phyloP scores from a whole-genome alignment of 53 echinoderm and acorn worm genomes.

The Henricia sp. region DNA sequence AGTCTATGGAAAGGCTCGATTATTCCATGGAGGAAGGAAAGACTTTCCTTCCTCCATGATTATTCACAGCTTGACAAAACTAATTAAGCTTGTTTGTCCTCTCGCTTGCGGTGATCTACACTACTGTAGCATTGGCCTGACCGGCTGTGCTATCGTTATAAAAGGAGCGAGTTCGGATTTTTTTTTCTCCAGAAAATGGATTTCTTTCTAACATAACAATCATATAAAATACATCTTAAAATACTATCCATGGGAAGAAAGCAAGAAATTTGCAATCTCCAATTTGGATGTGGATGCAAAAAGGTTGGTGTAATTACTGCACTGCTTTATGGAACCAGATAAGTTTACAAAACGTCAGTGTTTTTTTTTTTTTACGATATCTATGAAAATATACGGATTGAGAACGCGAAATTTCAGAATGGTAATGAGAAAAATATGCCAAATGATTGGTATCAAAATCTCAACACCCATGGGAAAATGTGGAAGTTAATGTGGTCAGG shows the following conservation, averaged over 20 bases:
- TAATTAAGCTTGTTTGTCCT: conserved; percentile 19
- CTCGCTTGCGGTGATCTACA: not conserved
- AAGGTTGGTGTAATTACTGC: no score
- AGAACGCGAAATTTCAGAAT: no score
- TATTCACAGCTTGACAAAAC: not conserved
- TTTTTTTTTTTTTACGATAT: no score
- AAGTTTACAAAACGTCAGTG: no score
- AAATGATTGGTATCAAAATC: no score
- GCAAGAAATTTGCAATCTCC: not conserved
- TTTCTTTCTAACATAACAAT: not conserved
- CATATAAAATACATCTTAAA: not conserved
- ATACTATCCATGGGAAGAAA: not conserved
- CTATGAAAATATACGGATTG: no score
- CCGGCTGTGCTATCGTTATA: not conserved
- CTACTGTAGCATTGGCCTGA: not conserved
- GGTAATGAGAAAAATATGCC: no score
- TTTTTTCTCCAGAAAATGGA: not conserved
- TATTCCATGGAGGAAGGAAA: not conserved
- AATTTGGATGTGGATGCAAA: no score
- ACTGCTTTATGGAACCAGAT: no score
- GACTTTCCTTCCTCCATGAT: not conserved
- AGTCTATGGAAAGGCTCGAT: not conserved
- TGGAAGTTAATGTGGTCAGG: no score
- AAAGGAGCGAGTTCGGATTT: no score
- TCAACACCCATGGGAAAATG: no score